phyloP scores from a whole-genome alignment of 2,113 vertebrate species.

The Pionites leucogaster region DNA sequence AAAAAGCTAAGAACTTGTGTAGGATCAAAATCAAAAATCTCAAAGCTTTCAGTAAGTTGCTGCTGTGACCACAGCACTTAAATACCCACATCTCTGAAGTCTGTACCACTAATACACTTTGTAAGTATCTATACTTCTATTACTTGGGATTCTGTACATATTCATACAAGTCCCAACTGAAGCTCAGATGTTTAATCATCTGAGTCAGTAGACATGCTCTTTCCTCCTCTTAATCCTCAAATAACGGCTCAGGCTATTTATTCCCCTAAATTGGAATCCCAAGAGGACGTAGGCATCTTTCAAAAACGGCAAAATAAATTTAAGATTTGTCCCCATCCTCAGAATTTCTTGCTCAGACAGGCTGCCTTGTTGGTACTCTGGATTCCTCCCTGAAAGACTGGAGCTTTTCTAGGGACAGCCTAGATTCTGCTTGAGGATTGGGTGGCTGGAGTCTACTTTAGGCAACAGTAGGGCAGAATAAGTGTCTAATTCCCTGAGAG shows the following conservation, averaged over 20 bases:
- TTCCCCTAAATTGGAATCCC: not conserved
- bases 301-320: not conserved
- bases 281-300: not conserved
- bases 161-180: not conserved
- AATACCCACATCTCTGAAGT: not conserved
- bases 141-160: not conserved
- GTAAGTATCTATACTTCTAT: not conserved
- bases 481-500: not conserved
- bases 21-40: not conserved
- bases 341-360: not conserved
- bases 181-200: not conserved
- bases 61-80: not conserved
- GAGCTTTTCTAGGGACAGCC: not conserved
- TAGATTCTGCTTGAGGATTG: not conserved
- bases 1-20: not conserved
- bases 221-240: not conserved
- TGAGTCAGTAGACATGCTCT: not conserved
- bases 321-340: not conserved
- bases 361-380: not conserved
- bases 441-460: rapidly evolving
- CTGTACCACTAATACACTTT: not conserved
- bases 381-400: not conserved
- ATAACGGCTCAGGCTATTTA: not conserved
- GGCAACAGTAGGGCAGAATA: not conserved
- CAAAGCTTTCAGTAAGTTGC: not conserved